Percentiles rank a stretch among this genome's conserved stretches.
Evolutionary conservation across 2,888 invertebrate species (phyloP).

Genomic region (Andrena fulva): DNA sequence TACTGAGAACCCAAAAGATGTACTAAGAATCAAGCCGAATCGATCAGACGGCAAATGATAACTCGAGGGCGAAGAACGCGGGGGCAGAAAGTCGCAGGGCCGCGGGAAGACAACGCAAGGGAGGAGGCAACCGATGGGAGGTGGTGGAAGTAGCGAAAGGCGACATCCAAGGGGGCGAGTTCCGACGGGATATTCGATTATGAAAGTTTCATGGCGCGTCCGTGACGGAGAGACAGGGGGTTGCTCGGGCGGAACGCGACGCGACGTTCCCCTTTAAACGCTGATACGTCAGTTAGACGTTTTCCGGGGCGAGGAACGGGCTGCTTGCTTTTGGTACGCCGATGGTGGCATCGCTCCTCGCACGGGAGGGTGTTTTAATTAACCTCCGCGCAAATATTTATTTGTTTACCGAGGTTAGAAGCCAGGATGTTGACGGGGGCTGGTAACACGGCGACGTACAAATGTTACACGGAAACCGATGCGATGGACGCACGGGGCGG

Average conservation of each 20-base stretch:
- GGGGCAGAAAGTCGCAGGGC: not conserved
- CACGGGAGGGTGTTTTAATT: slow-evolving; percentile 60
- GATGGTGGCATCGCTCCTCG: slow-evolving; percentile 17
- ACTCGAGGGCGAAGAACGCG: not conserved
- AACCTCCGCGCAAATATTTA: slow-evolving; percentile 64
- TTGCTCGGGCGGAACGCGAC: not conserved
- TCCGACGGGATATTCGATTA: slow-evolving; percentile 42
- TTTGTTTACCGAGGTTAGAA: slow-evolving; percentile 59
- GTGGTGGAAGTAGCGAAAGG: not conserved
- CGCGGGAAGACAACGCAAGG: not conserved
- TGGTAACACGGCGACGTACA: slow-evolving; percentile 40
- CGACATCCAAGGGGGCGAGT: not conserved
- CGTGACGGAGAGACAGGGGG: slow-evolving; percentile 13
- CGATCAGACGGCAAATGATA: not conserved
- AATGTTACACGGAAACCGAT: slow-evolving; percentile 47
- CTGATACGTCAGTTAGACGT: slow-evolving; percentile 54
- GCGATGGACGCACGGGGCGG: not conserved
- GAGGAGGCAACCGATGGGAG: not conserved
- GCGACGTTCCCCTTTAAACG: slow-evolving; percentile 43
- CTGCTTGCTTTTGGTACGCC: slow-evolving; percentile 30
- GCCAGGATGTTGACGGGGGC: slow-evolving; percentile 14
- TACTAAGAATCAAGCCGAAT: not conserved
- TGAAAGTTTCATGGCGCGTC: slow-evolving; percentile 47
- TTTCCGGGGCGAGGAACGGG: slow-evolving; percentile 20
- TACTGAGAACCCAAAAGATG: not conserved